These are phyloP conservation scores for Pogonus chalceus DNA, from an alignment of 1,140 invertebrate species.

Conservation along the genomic window DNA sequence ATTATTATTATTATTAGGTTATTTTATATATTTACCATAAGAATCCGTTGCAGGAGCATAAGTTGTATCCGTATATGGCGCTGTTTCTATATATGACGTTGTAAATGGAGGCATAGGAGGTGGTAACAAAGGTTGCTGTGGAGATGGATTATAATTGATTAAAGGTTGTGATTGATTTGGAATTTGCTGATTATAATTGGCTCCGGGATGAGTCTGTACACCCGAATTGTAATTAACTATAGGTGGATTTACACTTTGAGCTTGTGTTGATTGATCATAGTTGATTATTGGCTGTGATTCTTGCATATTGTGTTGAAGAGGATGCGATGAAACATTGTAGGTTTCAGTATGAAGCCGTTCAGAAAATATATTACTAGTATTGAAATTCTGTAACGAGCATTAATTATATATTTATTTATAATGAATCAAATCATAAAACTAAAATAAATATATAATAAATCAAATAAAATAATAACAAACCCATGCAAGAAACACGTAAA, in stretches of 20 bases:
- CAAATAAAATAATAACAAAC: too few relatives aligned
- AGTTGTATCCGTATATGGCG: conserved; percentile 7
- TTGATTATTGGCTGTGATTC: neutral
- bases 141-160: too few relatives aligned
- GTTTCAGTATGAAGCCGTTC: neutral
- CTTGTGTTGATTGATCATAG: neutral
- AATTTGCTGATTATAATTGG: too few relatives aligned
- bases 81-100: conserved; percentile 19
- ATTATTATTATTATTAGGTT: neutral
- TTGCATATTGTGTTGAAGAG: neutral
- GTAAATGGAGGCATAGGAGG: conserved; percentile 48
- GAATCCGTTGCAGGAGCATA: conserved; percentile 6
- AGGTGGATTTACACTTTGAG: too few relatives aligned
- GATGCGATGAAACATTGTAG: too few relatives aligned
- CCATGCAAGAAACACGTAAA: too few relatives aligned
- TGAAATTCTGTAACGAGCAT: conserved; percentile 1
- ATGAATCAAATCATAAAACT: neutral
- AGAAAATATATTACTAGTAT: neutral
- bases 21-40: conserved; percentile 13
- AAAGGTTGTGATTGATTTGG: too few relatives aligned
- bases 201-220: too few relatives aligned
- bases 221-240: too few relatives aligned
- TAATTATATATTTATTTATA: conserved; percentile 2
- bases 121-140: conserved; percentile 36
- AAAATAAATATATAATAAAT: too few relatives aligned